Evolutionary conservation across 2,888 invertebrate species (phyloP).

Genomic region (Thera britannica): DNA sequence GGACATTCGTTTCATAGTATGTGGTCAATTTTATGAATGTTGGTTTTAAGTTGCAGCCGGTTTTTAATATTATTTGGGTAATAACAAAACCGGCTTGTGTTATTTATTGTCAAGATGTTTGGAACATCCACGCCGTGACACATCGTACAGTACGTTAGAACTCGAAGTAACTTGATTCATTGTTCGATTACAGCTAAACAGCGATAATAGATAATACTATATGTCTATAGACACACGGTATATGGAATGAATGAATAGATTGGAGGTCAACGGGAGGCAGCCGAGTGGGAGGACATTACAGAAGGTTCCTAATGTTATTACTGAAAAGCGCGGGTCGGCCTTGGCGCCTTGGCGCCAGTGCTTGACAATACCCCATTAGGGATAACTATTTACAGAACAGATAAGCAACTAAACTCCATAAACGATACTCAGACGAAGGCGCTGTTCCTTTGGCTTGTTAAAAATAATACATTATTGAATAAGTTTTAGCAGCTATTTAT

Average conservation of each 20-base stretch:
- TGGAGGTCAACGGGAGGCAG: slow-evolving; percentile 50
- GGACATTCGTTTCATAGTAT: slow-evolving; percentile 60
- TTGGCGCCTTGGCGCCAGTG: slow-evolving; percentile 51
- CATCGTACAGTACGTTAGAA: slow-evolving; percentile 25
- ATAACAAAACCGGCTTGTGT: slow-evolving; percentile 37
- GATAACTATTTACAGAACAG: slow-evolving; percentile 51
- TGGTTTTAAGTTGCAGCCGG: slow-evolving; percentile 38
- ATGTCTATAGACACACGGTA: slow-evolving; percentile 23
- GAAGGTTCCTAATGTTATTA: slow-evolving; percentile 48
- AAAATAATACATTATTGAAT: slow-evolving; percentile 12
- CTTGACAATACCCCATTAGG: slow-evolving; percentile 63
- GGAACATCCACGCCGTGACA: slow-evolving; percentile 27
- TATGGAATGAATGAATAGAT: slow-evolving; percentile 37
- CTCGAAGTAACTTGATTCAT: slow-evolving; percentile 21
- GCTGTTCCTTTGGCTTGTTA: slow-evolving; percentile 27
- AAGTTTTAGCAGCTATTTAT: slow-evolving; percentile 9
- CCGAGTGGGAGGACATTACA: slow-evolving; percentile 57
- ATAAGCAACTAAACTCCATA: slow-evolving; percentile 36
- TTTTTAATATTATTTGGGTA: slow-evolving; percentile 39
- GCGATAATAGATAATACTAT: slow-evolving; percentile 25
- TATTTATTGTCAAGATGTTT: slow-evolving; percentile 29
- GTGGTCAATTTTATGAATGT: slow-evolving; percentile 50
- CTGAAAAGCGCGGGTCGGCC: slow-evolving; percentile 49
- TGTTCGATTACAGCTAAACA: slow-evolving; percentile 24
- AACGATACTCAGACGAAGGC: slow-evolving; percentile 22